Percentiles rank a stretch among this genome's conserved stretches.
Conservation (phyloP, 2,888 invertebrate genomes). For the Keiferia lycopersicella region DNA sequence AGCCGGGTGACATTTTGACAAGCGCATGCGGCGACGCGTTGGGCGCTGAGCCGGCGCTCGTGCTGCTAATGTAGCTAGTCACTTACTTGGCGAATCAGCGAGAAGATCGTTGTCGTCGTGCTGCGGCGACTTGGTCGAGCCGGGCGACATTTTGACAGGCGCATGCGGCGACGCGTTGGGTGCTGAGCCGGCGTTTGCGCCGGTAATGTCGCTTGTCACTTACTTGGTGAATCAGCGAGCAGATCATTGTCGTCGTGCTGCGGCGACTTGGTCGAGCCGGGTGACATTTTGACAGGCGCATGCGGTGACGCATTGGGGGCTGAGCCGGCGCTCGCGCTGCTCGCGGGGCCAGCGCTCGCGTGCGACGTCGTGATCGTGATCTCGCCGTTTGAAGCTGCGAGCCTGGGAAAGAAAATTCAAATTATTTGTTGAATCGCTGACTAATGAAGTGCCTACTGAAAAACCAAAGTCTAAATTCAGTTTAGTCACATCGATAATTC, state of each 20-base stretch:
- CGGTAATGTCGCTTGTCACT: constrained; percentile 59
- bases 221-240: constrained; percentile 92
- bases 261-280: constrained; percentile 83
- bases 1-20: constrained; percentile 85
- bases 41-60: constrained; percentile 56
- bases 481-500: no score
- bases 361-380: constrained; percentile 91
- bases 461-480: no score
- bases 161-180: background rate
- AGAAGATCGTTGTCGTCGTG: constrained; percentile 1
- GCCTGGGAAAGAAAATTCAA: constrained; percentile 61
- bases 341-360: constrained; percentile 74
- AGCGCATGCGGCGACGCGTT: constrained; percentile 78
- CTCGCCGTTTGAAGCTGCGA: constrained; percentile 90
- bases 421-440: no score
- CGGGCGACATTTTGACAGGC: constrained; percentile 1
- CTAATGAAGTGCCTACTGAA: no score
- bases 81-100: background rate
- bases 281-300: constrained; percentile 83
- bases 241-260: constrained; percentile 86
- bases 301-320: constrained; percentile 76
- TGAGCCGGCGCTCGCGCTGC: constrained; percentile 69
- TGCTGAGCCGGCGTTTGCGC: background rate
- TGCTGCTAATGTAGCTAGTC: no score
- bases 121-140: background rate